Percentiles rank a stretch among this genome's conserved stretches.
phyloP scores from a whole-genome alignment of 2,888 invertebrate species.

The Dorcus hopei region DNA sequence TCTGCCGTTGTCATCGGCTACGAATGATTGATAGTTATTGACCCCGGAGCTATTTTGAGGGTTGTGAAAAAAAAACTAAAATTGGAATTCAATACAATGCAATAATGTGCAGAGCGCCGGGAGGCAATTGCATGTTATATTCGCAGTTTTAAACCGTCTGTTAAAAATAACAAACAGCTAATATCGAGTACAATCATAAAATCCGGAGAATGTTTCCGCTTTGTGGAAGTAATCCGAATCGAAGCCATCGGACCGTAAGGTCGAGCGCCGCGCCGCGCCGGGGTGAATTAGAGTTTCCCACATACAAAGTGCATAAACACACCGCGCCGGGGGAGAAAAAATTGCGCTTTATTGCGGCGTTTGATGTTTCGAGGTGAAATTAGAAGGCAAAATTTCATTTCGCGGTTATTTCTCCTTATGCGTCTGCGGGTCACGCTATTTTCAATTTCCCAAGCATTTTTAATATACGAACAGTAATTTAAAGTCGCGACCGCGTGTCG shows the following conservation, averaged over 20 bases:
- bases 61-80: too few relatives aligned
- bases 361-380: constrained; percentile 23
- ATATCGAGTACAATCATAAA: constrained; percentile 38
- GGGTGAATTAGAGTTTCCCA: not conserved
- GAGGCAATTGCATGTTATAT: constrained; percentile 3
- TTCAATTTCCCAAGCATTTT: constrained; percentile 21
- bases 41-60: too few relatives aligned
- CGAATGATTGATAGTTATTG: too few relatives aligned
- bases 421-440: constrained; percentile 26
- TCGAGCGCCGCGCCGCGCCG: not conserved
- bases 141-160: constrained; percentile 38
- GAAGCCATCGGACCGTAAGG: constrained; percentile 32
- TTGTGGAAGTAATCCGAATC: constrained; percentile 38
- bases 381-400: constrained; percentile 31
- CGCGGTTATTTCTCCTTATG: constrained; percentile 25
- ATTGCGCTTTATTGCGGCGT: constrained; percentile 27
- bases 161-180: constrained; percentile 41
- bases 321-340: not conserved
- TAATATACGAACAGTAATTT: not conserved
- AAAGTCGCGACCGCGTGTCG: not conserved
- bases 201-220: constrained; percentile 39
- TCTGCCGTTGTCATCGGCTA: too few relatives aligned
- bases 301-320: too few relatives aligned
- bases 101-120: too few relatives aligned
- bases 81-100: too few relatives aligned